Evolutionary conservation across 2,888 invertebrate genomes (phyloP).

Genomic region (Acronicta leporina): DNA sequence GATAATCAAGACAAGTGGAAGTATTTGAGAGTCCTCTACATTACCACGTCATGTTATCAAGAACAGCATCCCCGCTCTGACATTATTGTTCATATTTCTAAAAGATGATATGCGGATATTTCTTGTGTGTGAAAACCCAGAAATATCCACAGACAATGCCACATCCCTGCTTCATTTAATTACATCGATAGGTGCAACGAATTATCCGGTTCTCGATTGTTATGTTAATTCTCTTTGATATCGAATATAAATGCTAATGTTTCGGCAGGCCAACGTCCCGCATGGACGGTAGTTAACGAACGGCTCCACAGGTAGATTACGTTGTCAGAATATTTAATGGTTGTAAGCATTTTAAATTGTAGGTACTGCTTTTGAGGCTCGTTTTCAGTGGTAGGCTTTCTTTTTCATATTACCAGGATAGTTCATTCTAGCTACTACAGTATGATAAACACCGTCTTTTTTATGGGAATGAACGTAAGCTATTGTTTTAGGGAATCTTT

Average conservation of each 20-base stretch:
- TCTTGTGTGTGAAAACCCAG: neutral
- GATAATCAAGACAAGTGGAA: too few relatives aligned
- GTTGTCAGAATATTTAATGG: conserved; percentile 25
- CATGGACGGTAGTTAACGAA: conserved; percentile 14
- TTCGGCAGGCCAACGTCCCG: conserved; percentile 3
- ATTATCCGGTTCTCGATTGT: conserved; percentile 41
- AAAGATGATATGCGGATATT: neutral
- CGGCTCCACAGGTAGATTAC: conserved; percentile 7
- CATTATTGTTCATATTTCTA: too few relatives aligned
- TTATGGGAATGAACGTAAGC: too few relatives aligned
- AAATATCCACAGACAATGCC: conserved; percentile 3
- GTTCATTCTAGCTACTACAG: too few relatives aligned
- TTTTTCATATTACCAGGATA: neutral
- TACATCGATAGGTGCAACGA: conserved; percentile 37
- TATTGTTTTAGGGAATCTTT: too few relatives aligned
- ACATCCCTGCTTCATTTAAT: conserved; percentile 27
- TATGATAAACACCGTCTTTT: too few relatives aligned
- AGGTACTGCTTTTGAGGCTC: neutral
- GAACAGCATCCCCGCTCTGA: too few relatives aligned
- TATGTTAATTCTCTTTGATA: conserved; percentile 59
- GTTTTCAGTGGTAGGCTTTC: too few relatives aligned
- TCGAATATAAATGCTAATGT: conserved; percentile 64
- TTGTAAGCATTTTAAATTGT: conserved; percentile 1
- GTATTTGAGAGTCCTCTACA: too few relatives aligned
- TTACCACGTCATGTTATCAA: too few relatives aligned